Base-by-base conservation (phyloP, 2,888 invertebrate genomes). In the Drosophila anomelani region DNA sequence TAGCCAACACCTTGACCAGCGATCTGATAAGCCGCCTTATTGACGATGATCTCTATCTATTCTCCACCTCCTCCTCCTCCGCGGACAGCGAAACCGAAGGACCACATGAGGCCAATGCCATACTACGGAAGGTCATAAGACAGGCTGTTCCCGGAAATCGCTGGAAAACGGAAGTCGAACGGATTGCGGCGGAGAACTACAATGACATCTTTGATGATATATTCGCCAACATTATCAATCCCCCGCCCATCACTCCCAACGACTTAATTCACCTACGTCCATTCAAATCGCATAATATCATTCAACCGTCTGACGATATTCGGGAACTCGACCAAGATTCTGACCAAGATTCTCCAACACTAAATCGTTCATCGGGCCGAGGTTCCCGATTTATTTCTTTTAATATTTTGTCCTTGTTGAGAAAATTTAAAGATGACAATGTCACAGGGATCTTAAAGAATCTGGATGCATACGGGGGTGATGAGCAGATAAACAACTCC, bases 51-150 rank as follows among this genome's bases (percentile, higher is more conserved):
- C 61, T 91, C 0, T 81, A 80, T 29, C 44, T 84, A 0, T 76
- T 83, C 53, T 89, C 89, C 1, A 76, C 86, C 53, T 89, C 89
- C 1, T 77, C 26, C 26, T 26, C 26, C 26, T 26, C 26, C 4
- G 26, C 86, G 13, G 90, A 91, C 7, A 84, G 83, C 15, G 85
- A 85, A 15, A 44, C 61, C 1, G 89, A 83, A 0, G 54, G 49
- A 0, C 76, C 79, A 75, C 57, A 5, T n/a, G 92, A 92, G 74
- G 84, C 88, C 0, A 47, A 71, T 3, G 85, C 89, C 6, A 84
- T 91, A 0, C 58, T 92, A 13, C 75, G 90, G 2, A 92, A 91
- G 55, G 15, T 91, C 0, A 81, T 92, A 10, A 80, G 91, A 12
- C 75, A 76, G 20, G 81, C 84, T 0, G 84, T 92, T 1, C 88